Conservation (phyloP, 2,888 invertebrate genomes). For the Ceramica pisi region DNA sequence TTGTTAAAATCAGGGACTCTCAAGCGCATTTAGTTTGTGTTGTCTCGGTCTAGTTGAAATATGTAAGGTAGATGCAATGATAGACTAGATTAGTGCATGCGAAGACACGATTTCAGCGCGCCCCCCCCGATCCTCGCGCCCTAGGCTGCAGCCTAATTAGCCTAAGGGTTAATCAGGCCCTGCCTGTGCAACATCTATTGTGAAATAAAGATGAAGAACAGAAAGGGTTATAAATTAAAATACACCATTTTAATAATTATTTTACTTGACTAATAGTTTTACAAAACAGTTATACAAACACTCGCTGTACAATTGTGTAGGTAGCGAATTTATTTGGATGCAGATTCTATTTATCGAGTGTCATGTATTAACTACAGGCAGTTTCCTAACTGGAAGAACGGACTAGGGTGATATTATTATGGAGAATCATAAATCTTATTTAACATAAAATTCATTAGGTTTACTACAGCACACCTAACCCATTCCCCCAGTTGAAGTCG, state of each 20-base stretch:
- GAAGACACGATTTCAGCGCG: too few species aligned
- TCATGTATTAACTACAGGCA: slow-evolving; percentile 53
- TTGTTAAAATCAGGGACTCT: too few species aligned
- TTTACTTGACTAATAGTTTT: slow-evolving; percentile 84
- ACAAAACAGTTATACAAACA: slow-evolving; percentile 89
- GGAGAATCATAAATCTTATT: slow-evolving; percentile 28
- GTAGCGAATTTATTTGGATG: slow-evolving; percentile 78
- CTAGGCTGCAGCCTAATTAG: too few species aligned
- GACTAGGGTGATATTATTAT: slow-evolving; percentile 41
- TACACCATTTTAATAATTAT: slow-evolving; percentile 71
- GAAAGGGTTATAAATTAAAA: slow-evolving; percentile 47
- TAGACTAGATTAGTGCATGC: too few species aligned
- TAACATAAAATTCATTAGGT: slow-evolving; percentile 20
- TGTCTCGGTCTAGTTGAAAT: too few species aligned
- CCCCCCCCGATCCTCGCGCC: too few species aligned
- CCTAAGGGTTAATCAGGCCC: too few species aligned
- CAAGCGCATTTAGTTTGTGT: too few species aligned
- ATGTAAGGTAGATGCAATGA: too few species aligned
- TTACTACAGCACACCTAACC: slow-evolving; percentile 34
- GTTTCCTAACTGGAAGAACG: slow-evolving; percentile 42
- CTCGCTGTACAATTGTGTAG: slow-evolving; percentile 85
- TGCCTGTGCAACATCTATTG: not conserved
- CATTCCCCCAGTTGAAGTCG: slow-evolving; percentile 52
- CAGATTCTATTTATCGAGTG: slow-evolving; percentile 64
- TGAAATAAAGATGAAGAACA: not conserved